Evolutionary conservation across 2,797 vertebrate species (phyloP), one percentile per base, ranked within the genome.

Genomic region (Psittacula derbiana): DNA sequence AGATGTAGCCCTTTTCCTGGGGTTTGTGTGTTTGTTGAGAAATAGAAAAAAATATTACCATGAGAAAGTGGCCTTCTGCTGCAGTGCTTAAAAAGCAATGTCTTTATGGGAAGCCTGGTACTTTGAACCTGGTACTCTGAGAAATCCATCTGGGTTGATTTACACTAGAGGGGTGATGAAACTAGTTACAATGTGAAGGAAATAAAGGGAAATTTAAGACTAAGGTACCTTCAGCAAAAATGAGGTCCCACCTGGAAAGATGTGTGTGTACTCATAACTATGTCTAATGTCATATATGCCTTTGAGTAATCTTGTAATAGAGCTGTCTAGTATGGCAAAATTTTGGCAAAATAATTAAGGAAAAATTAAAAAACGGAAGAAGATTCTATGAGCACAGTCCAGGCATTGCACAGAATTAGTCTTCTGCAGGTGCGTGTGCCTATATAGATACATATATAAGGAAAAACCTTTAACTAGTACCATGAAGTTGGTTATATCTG

Each of bases 331-430:
- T 28, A 10, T 74, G 33, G 47, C 55, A 62, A 28, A 23, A 38
- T 49, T 80, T 66, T 62, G 31, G n/a, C 30, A 85, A 66, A 89
- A 27, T 27, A 83, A 74, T 58, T 62, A 81, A 74, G 81, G 43
- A 76, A 57, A 86, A 80, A 60, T 10, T 11, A 36, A 58, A 36
- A 25, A 58, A 24, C 11, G 11, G 30, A 33, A 33, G 23, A 58
- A 36, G 23, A 15, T 17, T 58, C 23, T 58, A 33, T 50, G n/a
- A 82, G n/a, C 19, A 49, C 8, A 11, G 3, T 4, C 13, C 24
- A 60, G 36, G 28, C 16, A 44, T 21, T 70, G 60, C 65, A 80
- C 23, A 31, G 31, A 47, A 72, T 62, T 73, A 52, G 40, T 69
- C 2, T 40, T 69, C 15, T 72, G 55, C 64, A 46, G 20, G 8